Evolutionary conservation across 2,888 invertebrate species (phyloP).

Genomic region (Ormyrus labotus): DNA sequence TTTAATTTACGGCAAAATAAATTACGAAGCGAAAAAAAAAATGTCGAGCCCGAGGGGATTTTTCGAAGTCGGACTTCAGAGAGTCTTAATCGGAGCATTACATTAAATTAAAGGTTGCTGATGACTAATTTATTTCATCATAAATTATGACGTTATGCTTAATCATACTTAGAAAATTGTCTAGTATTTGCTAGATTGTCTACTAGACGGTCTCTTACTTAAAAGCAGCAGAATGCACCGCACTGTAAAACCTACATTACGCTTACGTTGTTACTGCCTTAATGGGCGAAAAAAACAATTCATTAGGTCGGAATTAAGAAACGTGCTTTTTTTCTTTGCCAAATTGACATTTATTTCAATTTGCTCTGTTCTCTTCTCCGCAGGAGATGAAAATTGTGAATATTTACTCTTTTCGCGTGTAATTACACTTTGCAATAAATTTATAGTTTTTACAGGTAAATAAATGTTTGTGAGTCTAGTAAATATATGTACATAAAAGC

Average conservation of each 20-base stretch:
- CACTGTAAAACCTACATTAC: neutral
- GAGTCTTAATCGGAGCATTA: constrained; percentile 26
- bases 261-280: neutral
- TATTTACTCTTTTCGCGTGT: too few species aligned
- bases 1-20: neutral
- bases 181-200: constrained; percentile 57
- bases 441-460: too few species aligned
- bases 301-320: too few species aligned
- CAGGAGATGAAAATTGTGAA: too few species aligned
- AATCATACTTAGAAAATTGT: constrained; percentile 34
- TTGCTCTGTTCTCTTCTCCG: too few species aligned
- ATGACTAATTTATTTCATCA: constrained; percentile 49
- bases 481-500: too few species aligned
- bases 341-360: too few species aligned
- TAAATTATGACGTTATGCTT: constrained; percentile 43
- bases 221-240: neutral
- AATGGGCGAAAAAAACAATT: neutral
- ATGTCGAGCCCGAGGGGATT: neutral
- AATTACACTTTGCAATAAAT: too few species aligned
- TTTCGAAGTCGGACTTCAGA: constrained; percentile 2
- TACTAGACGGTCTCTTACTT: constrained; percentile 9
- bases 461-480: too few species aligned
- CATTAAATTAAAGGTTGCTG: constrained; percentile 29
- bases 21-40: neutral
- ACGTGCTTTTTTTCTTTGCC: too few species aligned